Evolutionary conservation across 1,140 invertebrate genomes (phyloP), one percentile per base, ranked within the genome.

Genomic region (Calliopsis andreniformis): DNA sequence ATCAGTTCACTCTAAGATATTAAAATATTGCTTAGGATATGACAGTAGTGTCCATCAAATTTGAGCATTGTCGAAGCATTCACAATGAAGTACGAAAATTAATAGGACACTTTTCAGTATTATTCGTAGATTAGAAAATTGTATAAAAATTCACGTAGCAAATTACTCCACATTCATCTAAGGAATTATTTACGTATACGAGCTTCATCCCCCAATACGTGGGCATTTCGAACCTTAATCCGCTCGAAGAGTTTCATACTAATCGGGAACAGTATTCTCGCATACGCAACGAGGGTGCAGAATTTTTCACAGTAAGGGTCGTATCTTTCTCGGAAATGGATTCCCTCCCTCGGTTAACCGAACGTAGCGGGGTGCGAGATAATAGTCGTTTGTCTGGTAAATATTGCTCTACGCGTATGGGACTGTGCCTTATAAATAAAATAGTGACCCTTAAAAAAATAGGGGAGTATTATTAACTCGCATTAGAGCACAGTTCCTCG

Each of bases 401-500:
- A 84, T 84, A 84, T 82, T 69, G 49, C 51, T 69, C 64, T 35
- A 72, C 56, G 64, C 55, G 82, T 78, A 78, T 71, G 73, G 78
- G 67, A 79, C 81, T 69, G 75, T 80, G 79, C 78, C 87, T 86
- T 85, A 87, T 89, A 88, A 88, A 89, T 89, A 88, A 89, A 86
- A 84, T 86, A 88, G 86, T 71, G 81, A 81, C 68, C 81, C 84
- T 85, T 87, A 83, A 88, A 88, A n/a, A 88, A 88, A 86, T 85
- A 85, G 87, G 87, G 87, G 87, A 85, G 87, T 88, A 86, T 86
- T 88, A 87, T 89, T 89, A 89, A 89, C 87, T 89, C 84, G 76
- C 84, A 87, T 88, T 87, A 89, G 86, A 86, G 86, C 80, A 78
- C 84, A 81, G 75, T 86, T 63, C 28, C 70, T 76, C 63, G 47